These are phyloP conservation scores for Helicoverpa assulta DNA, from an alignment of 2,888 invertebrate genomes.

Conservation along the genomic window DNA sequence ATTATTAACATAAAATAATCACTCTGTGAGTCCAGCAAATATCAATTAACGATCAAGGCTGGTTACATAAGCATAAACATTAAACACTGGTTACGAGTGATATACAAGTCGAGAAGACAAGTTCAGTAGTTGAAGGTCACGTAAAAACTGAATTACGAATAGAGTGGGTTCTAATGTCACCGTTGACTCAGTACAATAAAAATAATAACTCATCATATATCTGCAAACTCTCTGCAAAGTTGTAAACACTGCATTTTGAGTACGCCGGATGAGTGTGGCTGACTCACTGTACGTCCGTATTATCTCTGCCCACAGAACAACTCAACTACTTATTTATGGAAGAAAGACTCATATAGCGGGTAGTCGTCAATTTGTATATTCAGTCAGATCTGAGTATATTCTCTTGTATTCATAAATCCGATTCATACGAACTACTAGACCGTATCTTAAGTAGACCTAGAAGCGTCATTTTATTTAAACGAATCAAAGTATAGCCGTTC, in stretches of 20 bases:
- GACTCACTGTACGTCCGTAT: constrained; percentile 44
- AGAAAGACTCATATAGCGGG: constrained; percentile 33
- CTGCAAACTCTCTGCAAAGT: constrained; percentile 2
- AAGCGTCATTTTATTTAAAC: too few relatives aligned
- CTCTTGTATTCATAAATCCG: too few relatives aligned
- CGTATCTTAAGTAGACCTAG: too few relatives aligned
- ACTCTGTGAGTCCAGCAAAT: not conserved
- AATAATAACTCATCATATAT: constrained; percentile 7
- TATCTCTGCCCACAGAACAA: constrained; percentile 26
- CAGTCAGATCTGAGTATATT: too few relatives aligned
- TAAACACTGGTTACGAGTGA: not conserved
- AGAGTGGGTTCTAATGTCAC: not conserved
- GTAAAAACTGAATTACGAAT: not conserved
- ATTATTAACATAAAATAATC: constrained; percentile 1
- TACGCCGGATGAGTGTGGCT: constrained; percentile 45
- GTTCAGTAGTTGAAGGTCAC: not conserved
- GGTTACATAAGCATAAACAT: not conserved
- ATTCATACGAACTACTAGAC: too few relatives aligned
- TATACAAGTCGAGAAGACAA: not conserved
- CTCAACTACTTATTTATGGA: constrained; percentile 42
- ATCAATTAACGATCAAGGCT: not conserved
- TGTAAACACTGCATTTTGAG: constrained; percentile 15
- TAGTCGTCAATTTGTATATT: not conserved
- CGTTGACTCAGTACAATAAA: constrained; percentile 14
- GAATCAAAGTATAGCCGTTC: too few relatives aligned